Evolutionary conservation across 2,113 vertebrate species (phyloP), one percentile per base, ranked within the genome.

Genomic region (Rhinopomastus cyanomelas): DNA sequence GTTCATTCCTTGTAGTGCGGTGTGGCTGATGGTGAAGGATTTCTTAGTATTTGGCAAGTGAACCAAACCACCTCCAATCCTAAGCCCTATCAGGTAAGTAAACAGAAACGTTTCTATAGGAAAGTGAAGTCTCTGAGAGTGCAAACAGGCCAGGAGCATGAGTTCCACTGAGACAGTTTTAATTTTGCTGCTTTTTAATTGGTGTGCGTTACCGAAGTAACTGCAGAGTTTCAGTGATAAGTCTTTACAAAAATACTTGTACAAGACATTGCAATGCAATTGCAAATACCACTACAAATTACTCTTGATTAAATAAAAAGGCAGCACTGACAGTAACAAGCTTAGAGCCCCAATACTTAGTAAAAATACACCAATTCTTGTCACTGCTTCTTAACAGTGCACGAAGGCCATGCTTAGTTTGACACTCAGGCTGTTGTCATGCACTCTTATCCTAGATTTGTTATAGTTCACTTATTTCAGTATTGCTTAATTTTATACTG

Each of bases 41-140:
- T 98, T 97, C 97, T 99, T 91, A 99, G 99, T 93, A 98, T 99
- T 80, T 99, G 99, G 99, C 99, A 99, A 98, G 98, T 99, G 95
- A 99, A 99, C 95, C 99, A 99, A 96, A 98, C 98, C 13, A 98
- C 98, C 46, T 98, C 98, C 46, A 99, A 98, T 96, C 99, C 99
- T 57, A 99, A 99, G 96, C 99, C 99, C 19, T 99, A 99, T 81
- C 97, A 99, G 98, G 99, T 99, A 96, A 98, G 98, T 96, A 59
- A 71, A 53, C 8, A 51, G 29, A 77, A 8, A 9, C 46, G 30
- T 48, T 59, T 14, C 8, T 36, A 67, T 23, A 53, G 36, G n/a
- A 52, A 88, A 65, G 10, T 11, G 37, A 56, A 81, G 18, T 60
- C 69, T 85, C 74, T 78, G 48, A 68, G 72, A 62, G 15, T 85